Conservation (phyloP, 2,113 vertebrate genomes). For the Perca flavescens region DNA sequence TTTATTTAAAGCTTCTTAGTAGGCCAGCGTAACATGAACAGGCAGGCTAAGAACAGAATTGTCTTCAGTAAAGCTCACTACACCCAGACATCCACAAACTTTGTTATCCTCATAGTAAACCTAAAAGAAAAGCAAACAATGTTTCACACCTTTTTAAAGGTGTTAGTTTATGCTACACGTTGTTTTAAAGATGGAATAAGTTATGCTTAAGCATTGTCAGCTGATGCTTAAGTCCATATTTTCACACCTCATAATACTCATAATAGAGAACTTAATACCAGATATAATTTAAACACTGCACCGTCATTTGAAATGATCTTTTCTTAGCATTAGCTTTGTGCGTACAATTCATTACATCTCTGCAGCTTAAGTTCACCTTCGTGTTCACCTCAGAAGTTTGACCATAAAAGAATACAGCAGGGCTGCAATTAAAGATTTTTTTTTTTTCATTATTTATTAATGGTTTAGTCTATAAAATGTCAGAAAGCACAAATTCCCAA, state of each 20-base stretch:
- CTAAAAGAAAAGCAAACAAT: constrained; percentile 8
- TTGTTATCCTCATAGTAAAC: constrained; percentile 1
- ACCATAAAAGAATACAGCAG: neutral
- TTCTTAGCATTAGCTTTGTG: neutral
- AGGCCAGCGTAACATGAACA: constrained; percentile 28
- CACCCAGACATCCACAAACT: constrained; percentile 1
- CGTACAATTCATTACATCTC: neutral
- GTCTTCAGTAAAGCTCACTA: constrained; percentile 13
- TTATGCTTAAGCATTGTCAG: neutral
- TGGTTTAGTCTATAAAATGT: neutral
- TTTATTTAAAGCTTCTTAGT: constrained; percentile 73
- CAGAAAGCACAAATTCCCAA: neutral
- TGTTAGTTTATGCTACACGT: no score
- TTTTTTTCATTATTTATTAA: neutral
- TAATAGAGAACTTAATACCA: no score
- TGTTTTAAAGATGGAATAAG: neutral
- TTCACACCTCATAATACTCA: neutral
- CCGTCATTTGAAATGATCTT: no score
- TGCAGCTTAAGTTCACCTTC: no score
- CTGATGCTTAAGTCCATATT: neutral
- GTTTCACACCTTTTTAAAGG: neutral
- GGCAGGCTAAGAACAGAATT: constrained; percentile 44
- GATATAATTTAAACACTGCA: neutral
- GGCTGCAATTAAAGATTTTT: neutral
- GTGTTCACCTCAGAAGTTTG: neutral